Conservation (phyloP, 2,113 vertebrate species). For the Triplophysa siluroides region DNA sequence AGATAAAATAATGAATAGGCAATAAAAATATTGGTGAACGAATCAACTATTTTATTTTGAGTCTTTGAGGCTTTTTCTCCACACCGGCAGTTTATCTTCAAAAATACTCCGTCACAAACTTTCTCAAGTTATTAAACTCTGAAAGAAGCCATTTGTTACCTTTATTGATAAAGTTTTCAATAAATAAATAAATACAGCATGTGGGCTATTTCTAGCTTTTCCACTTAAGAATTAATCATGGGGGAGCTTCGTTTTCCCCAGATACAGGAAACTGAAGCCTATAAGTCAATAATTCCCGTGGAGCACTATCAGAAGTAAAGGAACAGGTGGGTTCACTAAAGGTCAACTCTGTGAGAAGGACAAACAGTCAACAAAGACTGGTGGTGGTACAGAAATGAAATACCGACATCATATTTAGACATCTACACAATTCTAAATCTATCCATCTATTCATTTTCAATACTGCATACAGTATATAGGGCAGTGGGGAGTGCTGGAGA, state of each 20-base stretch:
- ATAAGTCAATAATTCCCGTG: slow-evolving; percentile 31
- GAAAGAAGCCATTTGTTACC: neutral
- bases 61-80: no score
- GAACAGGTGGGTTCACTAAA: slow-evolving; percentile 13
- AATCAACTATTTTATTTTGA: no score
- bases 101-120: neutral
- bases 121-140: neutral
- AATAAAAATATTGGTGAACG: no score
- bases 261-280: neutral
- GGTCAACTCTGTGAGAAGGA: slow-evolving; percentile 14
- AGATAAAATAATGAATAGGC: no score
- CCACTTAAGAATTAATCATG: slow-evolving; percentile 16
- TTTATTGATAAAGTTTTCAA: neutral
- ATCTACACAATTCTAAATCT: neutral
- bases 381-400: neutral
- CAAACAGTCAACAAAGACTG: neutral
- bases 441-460: neutral
- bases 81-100: no score
- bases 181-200: slow-evolving; percentile 26
- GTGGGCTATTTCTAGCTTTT: slow-evolving; percentile 17
- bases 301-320: slow-evolving; percentile 17
- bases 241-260: slow-evolving; percentile 12
- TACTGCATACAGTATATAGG: no score
- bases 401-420: neutral
- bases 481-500: no score